Evolutionary conservation across 1,140 invertebrate genomes (phyloP).

Genomic region (Bombus huntii): DNA sequence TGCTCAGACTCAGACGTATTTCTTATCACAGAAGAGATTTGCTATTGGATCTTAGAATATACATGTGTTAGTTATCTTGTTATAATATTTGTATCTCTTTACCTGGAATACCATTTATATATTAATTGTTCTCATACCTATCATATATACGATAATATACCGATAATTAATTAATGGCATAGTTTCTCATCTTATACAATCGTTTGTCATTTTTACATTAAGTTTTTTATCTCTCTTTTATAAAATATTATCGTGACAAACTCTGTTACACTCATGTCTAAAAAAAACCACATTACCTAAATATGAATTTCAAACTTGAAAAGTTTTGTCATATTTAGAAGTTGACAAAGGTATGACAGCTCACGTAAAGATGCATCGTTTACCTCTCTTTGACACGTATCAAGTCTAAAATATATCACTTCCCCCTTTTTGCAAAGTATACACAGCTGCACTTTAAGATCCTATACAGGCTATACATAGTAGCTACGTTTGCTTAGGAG

Average conservation of each 20-base stretch:
- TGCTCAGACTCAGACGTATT: conserved; percentile 13
- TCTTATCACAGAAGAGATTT: conserved; percentile 8
- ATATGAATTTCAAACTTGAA: background rate
- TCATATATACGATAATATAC: background rate
- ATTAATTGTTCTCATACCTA: background rate
- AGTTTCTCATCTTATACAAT: background rate
- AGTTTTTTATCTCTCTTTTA: background rate
- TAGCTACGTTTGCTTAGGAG: conserved; percentile 24
- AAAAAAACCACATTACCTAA: background rate
- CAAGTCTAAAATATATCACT: conserved; percentile 34
- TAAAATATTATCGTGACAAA: background rate
- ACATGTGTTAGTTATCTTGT: conserved; percentile 6
- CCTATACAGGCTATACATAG: conserved; percentile 43
- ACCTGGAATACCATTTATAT: too few species aligned
- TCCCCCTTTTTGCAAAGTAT: conserved; percentile 38
- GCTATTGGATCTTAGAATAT: background rate
- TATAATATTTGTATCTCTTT: conserved; percentile 16
- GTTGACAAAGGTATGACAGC: background rate
- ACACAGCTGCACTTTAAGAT: conserved; percentile 40
- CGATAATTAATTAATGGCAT: too few species aligned
- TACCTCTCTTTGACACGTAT: background rate
- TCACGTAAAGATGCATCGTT: background rate
- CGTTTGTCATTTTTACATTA: background rate
- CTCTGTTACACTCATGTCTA: background rate
- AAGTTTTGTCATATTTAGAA: too few species aligned